Conservation (phyloP, 2,888 invertebrate genomes). For the Sesia bembeciformis region DNA sequence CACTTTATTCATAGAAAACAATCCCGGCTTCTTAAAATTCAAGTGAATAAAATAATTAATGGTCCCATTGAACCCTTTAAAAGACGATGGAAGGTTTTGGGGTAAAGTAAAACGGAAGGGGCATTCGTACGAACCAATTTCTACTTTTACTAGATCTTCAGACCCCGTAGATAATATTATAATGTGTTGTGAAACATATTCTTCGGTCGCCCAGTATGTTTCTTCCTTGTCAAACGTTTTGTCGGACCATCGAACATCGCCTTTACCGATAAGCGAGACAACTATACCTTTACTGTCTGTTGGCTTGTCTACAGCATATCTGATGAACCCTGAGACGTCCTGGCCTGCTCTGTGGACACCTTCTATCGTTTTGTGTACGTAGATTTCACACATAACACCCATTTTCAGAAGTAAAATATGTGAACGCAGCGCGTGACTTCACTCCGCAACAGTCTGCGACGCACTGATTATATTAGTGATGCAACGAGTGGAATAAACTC, state of each 20-base stretch:
- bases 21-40: neutral
- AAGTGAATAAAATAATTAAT: neutral
- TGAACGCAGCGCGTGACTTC: too few species aligned
- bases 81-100: neutral
- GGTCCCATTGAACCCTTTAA: neutral
- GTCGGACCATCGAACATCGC: neutral
- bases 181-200: neutral
- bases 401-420: slow-evolving; percentile 6
- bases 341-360: slow-evolving; percentile 14
- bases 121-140: neutral
- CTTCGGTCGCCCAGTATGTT: neutral
- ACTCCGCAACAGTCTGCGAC: too few species aligned
- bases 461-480: too few species aligned
- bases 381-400: slow-evolving; percentile 22
- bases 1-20: neutral
- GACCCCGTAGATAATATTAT: neutral
- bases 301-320: slow-evolving; percentile 17
- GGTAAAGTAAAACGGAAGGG: neutral
- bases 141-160: neutral
- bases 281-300: slow-evolving; percentile 14
- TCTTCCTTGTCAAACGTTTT: neutral
- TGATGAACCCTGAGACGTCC: slow-evolving; percentile 16
- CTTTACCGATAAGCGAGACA: slow-evolving; percentile 18
- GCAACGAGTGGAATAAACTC: too few species aligned
- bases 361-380: slow-evolving; percentile 11